A percentile compares a stretch with the other conserved stretches of the same genome.
phyloP scores from a whole-genome alignment of 2,797 vertebrate species.

The Aythya fuligula region DNA sequence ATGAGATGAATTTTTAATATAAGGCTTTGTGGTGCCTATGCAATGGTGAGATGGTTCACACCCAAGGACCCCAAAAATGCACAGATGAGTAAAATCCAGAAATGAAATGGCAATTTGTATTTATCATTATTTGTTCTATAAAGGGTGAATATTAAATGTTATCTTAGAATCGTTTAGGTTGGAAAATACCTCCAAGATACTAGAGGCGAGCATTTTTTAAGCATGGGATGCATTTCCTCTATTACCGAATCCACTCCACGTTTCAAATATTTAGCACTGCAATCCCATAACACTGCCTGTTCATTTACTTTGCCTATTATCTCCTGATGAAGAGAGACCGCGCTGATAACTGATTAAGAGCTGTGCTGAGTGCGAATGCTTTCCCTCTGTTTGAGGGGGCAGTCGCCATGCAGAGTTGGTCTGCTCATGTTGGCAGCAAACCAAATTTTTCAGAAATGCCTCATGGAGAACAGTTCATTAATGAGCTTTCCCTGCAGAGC shows the following conservation, averaged over 20 bases:
- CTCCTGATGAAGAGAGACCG: background rate
- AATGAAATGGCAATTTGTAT: background rate
- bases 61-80: background rate
- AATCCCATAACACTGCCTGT: background rate
- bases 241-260: background rate
- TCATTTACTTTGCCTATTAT: background rate
- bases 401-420: background rate
- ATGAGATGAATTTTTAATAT: background rate
- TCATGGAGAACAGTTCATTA: background rate
- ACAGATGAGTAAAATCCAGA: background rate
- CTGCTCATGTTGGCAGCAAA: background rate
- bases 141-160: background rate
- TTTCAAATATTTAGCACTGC: background rate
- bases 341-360: background rate
- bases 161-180: too few species aligned
- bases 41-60: background rate
- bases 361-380: background rate
- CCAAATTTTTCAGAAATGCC: background rate
- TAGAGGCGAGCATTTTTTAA: background rate
- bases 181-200: background rate
- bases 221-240: background rate
- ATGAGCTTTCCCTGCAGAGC: constrained; percentile 11
- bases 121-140: background rate
- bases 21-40: background rate
- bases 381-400: background rate